These are phyloP conservation scores for Zosterops lateralis DNA, from an alignment of 2,113 vertebrate species.

Conservation along the genomic window DNA sequence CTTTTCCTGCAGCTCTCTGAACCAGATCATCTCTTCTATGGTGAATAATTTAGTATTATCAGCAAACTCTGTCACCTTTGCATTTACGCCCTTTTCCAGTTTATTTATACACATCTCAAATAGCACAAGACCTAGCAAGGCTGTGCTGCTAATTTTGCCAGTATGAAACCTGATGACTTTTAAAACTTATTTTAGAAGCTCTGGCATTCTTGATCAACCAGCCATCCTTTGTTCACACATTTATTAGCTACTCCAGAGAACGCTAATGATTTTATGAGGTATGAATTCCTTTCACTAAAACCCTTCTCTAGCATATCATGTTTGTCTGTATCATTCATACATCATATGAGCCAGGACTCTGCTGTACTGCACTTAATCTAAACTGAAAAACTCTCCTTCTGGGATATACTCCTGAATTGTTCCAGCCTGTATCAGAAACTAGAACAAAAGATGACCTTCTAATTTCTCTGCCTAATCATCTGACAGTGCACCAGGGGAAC, in stretches of 20 bases:
- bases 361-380: neutral
- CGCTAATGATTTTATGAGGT: neutral
- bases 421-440: neutral
- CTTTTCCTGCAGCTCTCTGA: neutral
- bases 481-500: neutral
- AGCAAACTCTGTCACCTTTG: neutral
- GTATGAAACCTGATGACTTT: neutral
- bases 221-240: neutral
- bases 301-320: neutral
- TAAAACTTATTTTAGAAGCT: neutral
- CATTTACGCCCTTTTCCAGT: neutral
- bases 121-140: neutral
- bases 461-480: slow-evolving; percentile 14
- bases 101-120: neutral
- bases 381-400: neutral
- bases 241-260: neutral
- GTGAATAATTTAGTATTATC: neutral
- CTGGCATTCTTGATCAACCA: neutral
- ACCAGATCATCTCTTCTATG: neutral
- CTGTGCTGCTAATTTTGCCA: neutral
- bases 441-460: neutral
- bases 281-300: neutral
- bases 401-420: neutral
- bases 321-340: neutral
- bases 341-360: neutral